Conservation (phyloP, 2,888 invertebrate genomes). For the Phania funesta region DNA sequence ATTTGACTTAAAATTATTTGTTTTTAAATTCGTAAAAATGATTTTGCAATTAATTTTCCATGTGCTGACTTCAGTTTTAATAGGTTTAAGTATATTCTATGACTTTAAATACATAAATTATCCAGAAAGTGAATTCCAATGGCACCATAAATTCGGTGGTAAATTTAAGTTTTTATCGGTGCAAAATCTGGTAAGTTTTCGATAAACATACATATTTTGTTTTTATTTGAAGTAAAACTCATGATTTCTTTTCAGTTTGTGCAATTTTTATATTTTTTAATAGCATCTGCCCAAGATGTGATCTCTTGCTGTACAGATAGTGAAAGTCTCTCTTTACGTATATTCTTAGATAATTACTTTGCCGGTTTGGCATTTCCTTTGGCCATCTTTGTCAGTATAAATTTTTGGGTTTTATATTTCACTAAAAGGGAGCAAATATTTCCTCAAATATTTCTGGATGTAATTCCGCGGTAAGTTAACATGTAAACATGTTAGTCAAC, state of each 20-base stretch:
- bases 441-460: slow-evolving; percentile 14
- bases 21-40: background rate
- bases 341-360: background rate
- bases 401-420: slow-evolving; percentile 94
- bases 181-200: slow-evolving; percentile 86
- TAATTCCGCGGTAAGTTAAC: background rate
- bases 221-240: background rate
- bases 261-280: background rate
- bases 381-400: slow-evolving; percentile 88
- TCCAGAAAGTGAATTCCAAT: slow-evolving; percentile 75
- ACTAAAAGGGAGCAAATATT: slow-evolving; percentile 93
- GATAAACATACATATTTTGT: slow-evolving; percentile 67
- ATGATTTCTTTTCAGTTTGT: background rate
- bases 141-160: slow-evolving; percentile 82
- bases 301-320: background rate
- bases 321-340: background rate
- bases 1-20: background rate
- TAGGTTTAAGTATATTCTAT: background rate
- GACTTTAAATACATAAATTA: slow-evolving; percentile 1
- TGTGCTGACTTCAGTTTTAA: background rate
- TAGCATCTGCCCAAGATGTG: background rate
- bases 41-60: slow-evolving; percentile 19
- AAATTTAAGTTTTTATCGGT: slow-evolving; percentile 92
- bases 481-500: background rate
- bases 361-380: slow-evolving; percentile 88